These are phyloP conservation scores for Eretmochelys imbricata DNA, from an alignment of 2,113 vertebrate species.

Conservation along the genomic window DNA sequence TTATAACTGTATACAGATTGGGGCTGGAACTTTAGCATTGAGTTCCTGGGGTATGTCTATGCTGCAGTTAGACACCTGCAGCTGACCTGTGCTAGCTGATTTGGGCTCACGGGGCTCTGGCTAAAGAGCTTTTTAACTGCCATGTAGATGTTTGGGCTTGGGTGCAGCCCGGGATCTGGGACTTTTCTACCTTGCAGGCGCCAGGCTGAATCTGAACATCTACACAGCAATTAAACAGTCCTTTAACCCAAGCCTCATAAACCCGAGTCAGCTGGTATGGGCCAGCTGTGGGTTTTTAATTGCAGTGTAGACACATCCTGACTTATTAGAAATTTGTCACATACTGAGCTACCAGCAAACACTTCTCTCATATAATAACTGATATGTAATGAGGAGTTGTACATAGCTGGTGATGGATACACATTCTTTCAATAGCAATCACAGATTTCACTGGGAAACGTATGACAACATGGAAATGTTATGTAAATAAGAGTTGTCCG, in stretches of 20 bases:
- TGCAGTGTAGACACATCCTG: neutral
- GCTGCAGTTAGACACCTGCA: no score
- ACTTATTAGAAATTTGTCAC: neutral
- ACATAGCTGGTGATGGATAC: neutral
- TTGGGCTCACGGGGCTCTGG: no score
- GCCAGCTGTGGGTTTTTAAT: neutral
- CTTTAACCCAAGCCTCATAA: neutral
- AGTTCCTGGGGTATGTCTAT: no score
- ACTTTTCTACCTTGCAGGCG: no score
- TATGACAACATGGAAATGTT: neutral
- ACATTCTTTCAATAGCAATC: accelerated
- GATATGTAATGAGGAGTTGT: accelerated
- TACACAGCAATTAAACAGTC: no score
- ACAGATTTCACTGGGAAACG: neutral
- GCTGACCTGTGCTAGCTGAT: no score
- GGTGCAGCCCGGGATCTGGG: no score
- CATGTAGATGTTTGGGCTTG: no score
- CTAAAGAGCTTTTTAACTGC: no score
- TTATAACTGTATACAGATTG: neutral
- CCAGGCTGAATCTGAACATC: no score
- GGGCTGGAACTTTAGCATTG: accelerated
- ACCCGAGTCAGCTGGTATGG: neutral
- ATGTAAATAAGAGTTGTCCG: neutral
- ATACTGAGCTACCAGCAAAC: neutral
- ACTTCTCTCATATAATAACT: neutral